phyloP scores from a whole-genome alignment of 1,140 invertebrate genomes.

The Maconellicoccus hirsutus region DNA sequence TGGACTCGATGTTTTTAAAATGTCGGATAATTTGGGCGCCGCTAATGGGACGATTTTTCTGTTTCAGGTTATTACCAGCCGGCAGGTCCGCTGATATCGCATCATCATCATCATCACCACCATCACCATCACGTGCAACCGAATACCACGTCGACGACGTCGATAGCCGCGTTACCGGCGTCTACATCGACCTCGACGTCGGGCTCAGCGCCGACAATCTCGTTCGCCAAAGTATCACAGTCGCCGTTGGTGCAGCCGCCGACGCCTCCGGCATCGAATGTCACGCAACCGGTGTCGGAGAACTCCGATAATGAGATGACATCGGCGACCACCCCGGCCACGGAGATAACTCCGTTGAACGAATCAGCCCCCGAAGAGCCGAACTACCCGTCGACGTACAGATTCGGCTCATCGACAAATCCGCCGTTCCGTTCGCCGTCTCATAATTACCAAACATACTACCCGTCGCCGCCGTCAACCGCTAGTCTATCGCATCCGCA shows the following conservation, averaged over 20 bases:
- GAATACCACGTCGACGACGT: slow-evolving; percentile 23
- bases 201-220: slow-evolving; percentile 28
- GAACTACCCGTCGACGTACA: slow-evolving; percentile 35
- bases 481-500: slow-evolving; percentile 35
- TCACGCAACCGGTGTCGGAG: slow-evolving; percentile 33
- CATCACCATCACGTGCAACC: slow-evolving; percentile 27
- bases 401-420: slow-evolving; percentile 35
- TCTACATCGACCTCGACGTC: slow-evolving; percentile 32
- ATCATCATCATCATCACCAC: slow-evolving; percentile 38
- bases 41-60: slow-evolving; percentile 28
- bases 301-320: slow-evolving; percentile 38
- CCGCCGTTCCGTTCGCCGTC: slow-evolving; percentile 24
- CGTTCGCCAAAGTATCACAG: slow-evolving; percentile 33
- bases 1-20: neutral
- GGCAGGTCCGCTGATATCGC: slow-evolving; percentile 68
- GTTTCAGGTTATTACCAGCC: slow-evolving; percentile 74
- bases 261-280: slow-evolving; percentile 35
- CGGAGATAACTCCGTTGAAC: slow-evolving; percentile 32
- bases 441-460: slow-evolving; percentile 28
- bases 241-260: slow-evolving; percentile 38
- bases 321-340: slow-evolving; percentile 32
- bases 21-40: too few species aligned
- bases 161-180: slow-evolving; percentile 31
- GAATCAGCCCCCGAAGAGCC: slow-evolving; percentile 38
- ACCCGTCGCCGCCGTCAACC: slow-evolving; percentile 29